Conservation (phyloP, 2,113 vertebrate genomes). For the Orcinus orca region DNA sequence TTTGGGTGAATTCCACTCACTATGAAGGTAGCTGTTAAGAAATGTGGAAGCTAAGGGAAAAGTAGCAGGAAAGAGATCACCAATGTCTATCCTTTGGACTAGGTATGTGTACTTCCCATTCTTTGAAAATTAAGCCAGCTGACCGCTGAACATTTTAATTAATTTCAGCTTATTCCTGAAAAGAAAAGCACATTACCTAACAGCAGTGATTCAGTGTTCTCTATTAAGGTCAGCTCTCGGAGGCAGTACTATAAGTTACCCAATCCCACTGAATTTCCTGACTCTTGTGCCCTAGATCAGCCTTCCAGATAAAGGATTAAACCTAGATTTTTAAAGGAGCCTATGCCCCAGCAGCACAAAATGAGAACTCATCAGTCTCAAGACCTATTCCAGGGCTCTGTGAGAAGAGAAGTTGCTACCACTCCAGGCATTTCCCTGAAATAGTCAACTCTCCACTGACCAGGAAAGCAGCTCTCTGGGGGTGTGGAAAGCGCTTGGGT, state of each 20-base stretch:
- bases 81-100: not conserved
- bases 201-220: not conserved
- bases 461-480: not conserved
- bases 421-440: not conserved
- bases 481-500: not conserved
- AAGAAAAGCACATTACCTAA: not conserved
- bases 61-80: not conserved
- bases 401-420: not conserved
- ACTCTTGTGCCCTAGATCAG: not conserved
- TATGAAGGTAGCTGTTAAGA: slow-evolving; percentile 12
- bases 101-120: not conserved
- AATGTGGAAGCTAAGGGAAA: not conserved
- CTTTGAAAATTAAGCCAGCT: slow-evolving; percentile 32
- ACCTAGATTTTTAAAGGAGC: not conserved
- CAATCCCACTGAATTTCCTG: not conserved
- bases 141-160: not conserved
- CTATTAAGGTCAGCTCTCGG: slow-evolving; percentile 13
- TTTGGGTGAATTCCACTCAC: not conserved
- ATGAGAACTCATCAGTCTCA: not conserved
- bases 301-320: not conserved
- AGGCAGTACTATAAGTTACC: not conserved
- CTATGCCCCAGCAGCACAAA: not conserved
- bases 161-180: not conserved
- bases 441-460: not conserved
- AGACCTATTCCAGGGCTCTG: not conserved